Base-by-base conservation (phyloP, 2,113 vertebrate genomes). In the Campylorhamphus procurvoides region DNA sequence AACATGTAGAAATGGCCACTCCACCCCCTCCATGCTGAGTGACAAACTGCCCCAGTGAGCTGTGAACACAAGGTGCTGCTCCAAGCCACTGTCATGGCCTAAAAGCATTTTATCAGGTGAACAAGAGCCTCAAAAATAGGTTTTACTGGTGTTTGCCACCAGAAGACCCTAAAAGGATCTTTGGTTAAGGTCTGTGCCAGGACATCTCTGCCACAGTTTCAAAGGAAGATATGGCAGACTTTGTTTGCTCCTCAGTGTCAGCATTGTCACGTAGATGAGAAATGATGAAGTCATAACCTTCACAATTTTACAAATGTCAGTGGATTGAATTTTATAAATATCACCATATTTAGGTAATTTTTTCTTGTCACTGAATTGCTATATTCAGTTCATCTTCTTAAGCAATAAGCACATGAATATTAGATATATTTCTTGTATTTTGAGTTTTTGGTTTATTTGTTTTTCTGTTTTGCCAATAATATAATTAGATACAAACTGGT, bases 1-100 rank as follows among this genome's bases (percentile, higher is more conserved):
- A 1, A 28, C 27, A 10, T 0, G 0, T 67, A 50, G 18, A 75
- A 62, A 27, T 46, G 53, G 50, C 55, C 27, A 7, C 6, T 1
- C 5, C 66, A 22, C 9, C 25, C 33, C 42, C n/a, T 84, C 2
- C 27, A 56, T 22, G 4, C 27, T 66, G 52, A 27, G 14, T 16
- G 63, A 55, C 67, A 27, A 40, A 23, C 27, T 31, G 35, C 28
- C n/a, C 42, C 50, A 39, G 40, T 35, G 5, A 55, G 80, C 11
- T 31, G 10, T 42, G 42, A 84, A 37, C 40, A 35, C 11, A n/a
- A 59, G 8, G 16, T 50, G 29, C 52, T 49, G 42, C 52, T 64
- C 46, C 50, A 56, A 81, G 18, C 16, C 31, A 12, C 35, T 35
- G 4, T 18, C 15, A 50, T 52, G 55, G 52, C 15, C 17, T 50